phyloP scores from a whole-genome alignment of 2,113 vertebrate species.

The Notothenia coriiceps region DNA sequence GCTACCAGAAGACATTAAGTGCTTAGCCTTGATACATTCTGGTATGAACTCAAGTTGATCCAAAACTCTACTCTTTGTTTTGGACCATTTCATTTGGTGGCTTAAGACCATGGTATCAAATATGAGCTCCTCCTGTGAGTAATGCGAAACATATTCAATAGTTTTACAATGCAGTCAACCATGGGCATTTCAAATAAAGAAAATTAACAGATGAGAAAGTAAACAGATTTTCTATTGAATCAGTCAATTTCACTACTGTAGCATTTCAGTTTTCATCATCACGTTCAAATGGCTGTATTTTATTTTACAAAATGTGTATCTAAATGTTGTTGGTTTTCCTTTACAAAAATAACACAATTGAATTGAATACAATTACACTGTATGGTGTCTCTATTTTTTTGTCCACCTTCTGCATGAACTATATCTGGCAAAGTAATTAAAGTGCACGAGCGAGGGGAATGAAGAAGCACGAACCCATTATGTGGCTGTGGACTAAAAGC shows the following conservation, averaged over 20 bases:
- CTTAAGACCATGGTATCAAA: slow-evolving; percentile 15
- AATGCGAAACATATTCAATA: background rate
- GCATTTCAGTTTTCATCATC: background rate
- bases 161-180: background rate
- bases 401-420: slow-evolving; percentile 43
- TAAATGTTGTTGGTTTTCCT: background rate
- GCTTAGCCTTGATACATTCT: slow-evolving; percentile 19
- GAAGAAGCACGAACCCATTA: slow-evolving; percentile 76
- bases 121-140: background rate
- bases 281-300: background rate
- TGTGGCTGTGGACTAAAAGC: slow-evolving; percentile 68
- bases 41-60: slow-evolving; percentile 34
- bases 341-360: background rate
- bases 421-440: slow-evolving; percentile 75
- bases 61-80: slow-evolving; percentile 13
- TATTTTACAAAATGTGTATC: no score
- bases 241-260: background rate
- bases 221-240: background rate
- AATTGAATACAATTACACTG: slow-evolving; percentile 3
- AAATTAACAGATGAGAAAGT: background rate
- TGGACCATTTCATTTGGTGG: slow-evolving; percentile 28
- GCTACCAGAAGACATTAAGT: slow-evolving; percentile 26
- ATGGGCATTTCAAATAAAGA: slow-evolving; percentile 2
- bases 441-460: slow-evolving; percentile 39
- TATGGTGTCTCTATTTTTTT: slow-evolving; percentile 41